Base-by-base conservation (phyloP, 2,888 invertebrate species). In the Microctonus brassicae region DNA sequence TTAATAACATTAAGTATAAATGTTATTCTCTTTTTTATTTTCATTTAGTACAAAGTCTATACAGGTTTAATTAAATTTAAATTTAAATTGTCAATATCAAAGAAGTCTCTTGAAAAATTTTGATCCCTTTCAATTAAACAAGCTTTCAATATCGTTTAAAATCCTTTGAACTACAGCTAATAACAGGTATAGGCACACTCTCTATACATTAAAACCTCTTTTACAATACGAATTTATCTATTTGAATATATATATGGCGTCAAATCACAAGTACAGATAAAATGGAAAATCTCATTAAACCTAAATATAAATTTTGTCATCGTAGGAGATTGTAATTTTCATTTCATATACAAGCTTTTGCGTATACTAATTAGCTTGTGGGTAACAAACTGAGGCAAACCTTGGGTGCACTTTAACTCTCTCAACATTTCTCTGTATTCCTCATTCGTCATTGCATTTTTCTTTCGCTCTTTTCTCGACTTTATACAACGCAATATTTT, bases 281-380 rank as follows among this genome's bases (percentile, higher is more conserved):
- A 13, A 33, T 17, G 24, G 26, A 57, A 66, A 24, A 66, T 55
- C 26, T 66, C 39, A 47, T 66, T 66, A 57, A 66, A 24, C 66
- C 36, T n/a, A n/a, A n/a, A n/a, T n/a, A n/a, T n/a, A 34, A 57
- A 33, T 34, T 24, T 55, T 36, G 13, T 57, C 53, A 29, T 26
- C 26, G 55, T 22, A 4, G 24, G n/a, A 66, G 66, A 57, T 66
- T 34, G 36, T 42, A 57, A 66, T 55, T 66, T 66, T 66, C 36
- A 66, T 66, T 66, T 66, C n/a, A n/a, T 39, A 36, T 36, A 36
- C 22, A 57, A 55, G 57, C 42, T 39, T 57, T 39, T 42, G 57
- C 66, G 36, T 39, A 29, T 57, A 66, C 66, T 66, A 66, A 66
- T 66, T 66, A 57, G 57, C 57, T 36, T n/a, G n/a, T 10, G 55